phyloP scores from a whole-genome alignment of 2,797 vertebrate species.

The Gallinago solitaria region DNA sequence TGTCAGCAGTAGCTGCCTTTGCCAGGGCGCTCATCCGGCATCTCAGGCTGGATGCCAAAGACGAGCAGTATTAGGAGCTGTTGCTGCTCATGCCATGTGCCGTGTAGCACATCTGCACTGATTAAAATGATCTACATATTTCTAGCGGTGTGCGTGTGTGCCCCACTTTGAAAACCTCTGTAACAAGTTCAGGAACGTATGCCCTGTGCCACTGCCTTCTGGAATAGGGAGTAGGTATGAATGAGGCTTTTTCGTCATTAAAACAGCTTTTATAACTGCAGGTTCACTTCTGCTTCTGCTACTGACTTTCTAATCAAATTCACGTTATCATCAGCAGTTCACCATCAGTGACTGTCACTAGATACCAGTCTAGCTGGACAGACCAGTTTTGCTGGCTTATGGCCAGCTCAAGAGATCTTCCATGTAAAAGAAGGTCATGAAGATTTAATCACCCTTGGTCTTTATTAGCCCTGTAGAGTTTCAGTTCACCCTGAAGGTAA shows the following conservation, averaged over 20 bases:
- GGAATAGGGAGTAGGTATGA: background rate
- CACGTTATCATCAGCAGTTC: background rate
- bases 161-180: background rate
- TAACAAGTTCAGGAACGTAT: background rate
- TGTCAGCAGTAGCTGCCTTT: background rate
- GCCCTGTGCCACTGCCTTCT: background rate
- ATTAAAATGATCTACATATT: background rate
- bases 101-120: background rate
- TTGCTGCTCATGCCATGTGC: background rate
- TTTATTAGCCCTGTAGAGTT: background rate
- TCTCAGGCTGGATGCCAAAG: background rate
- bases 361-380: background rate
- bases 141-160: accelerated
- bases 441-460: background rate
- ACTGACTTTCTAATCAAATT: background rate
- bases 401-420: background rate
- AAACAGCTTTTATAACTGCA: background rate
- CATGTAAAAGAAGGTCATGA: background rate
- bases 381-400: background rate
- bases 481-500: background rate
- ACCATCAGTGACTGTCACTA: too few relatives aligned
- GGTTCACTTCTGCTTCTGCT: background rate
- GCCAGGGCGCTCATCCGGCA: background rate
- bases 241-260: background rate
- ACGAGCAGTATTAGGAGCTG: background rate